A percentile compares a stretch with the other conserved stretches of the same genome.
Conservation (phyloP, 2,113 vertebrate genomes). For the Sinocyclocheilus maitianheensis region DNA sequence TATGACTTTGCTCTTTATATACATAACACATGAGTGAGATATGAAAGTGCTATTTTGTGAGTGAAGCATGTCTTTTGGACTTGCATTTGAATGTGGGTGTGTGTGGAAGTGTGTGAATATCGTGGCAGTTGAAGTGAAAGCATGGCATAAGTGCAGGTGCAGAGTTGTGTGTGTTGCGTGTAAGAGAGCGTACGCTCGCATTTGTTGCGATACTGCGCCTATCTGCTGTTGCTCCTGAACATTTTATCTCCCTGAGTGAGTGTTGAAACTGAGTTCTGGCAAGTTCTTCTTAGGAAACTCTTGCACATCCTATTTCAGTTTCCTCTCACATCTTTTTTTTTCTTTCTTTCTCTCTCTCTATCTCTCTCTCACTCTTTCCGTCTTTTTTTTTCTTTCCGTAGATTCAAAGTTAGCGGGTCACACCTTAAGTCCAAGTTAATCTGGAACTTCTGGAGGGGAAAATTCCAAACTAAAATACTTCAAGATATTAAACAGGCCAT, state of each 20-base stretch:
- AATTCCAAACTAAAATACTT: constrained; percentile 60
- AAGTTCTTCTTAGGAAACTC: constrained; percentile 79
- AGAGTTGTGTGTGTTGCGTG: constrained; percentile 52
- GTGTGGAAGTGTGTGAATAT: constrained; percentile 32
- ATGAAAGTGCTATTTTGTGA: constrained; percentile 18
- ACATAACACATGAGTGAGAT: background rate
- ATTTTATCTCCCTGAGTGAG: constrained; percentile 74
- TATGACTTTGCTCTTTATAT: background rate
- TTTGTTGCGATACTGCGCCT: constrained; percentile 52
- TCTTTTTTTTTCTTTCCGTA: constrained; percentile 31
- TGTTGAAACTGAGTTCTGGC: constrained; percentile 76
- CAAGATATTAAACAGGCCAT: constrained; percentile 57
- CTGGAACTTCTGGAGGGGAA: constrained; percentile 57
- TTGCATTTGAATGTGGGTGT: constrained; percentile 45
- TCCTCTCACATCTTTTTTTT: constrained; percentile 72
- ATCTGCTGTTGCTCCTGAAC: constrained; percentile 70
- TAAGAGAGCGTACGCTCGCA: constrained; percentile 56
- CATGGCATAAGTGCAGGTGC: constrained; percentile 57
- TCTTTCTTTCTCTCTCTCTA: constrained; percentile 22
- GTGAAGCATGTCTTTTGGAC: background rate
- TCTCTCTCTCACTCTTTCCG: background rate
- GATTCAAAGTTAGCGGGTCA: constrained; percentile 51
- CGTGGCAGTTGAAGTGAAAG: constrained; percentile 60
- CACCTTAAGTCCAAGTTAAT: constrained; percentile 48
- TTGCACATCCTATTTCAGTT: constrained; percentile 82